Conservation (phyloP, 2,888 invertebrate genomes). For the Caenorhabditis uteleia region DNA sequence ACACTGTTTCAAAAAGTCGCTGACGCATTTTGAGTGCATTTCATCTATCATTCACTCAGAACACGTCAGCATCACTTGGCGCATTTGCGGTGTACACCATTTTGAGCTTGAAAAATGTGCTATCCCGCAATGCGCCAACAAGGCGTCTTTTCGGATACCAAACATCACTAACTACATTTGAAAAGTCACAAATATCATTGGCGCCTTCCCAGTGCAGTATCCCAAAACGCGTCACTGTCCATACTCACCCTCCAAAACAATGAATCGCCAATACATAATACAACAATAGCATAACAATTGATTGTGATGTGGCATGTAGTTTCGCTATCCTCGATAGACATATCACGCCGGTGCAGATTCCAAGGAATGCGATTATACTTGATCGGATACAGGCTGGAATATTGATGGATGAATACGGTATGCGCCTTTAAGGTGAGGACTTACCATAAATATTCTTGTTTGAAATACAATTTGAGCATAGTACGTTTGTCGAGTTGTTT, state of each 20-base stretch:
- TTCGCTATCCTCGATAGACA: constrained; percentile 41
- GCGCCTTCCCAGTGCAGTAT: no score
- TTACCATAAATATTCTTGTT: constrained; percentile 27
- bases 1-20: no score
- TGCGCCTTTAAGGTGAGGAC: no score
- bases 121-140: no score
- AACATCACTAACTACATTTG: background rate
- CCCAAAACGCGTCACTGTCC: background rate
- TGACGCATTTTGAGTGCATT: no score
- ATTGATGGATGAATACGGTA: background rate
- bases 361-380: constrained; percentile 37
- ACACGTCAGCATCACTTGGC: no score
- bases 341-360: constrained; percentile 38
- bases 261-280: constrained; percentile 53
- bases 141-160: no score
- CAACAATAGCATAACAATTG: constrained; percentile 44
- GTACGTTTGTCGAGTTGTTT: constrained; percentile 34
- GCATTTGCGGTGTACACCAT: no score
- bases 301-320: constrained; percentile 43
- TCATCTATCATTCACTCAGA: no score
- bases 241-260: constrained; percentile 48
- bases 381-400: constrained; percentile 45
- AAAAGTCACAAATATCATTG: background rate
- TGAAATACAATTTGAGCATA: constrained; percentile 47
- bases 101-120: no score